phyloP scores from a whole-genome alignment of 2,888 invertebrate species.

The Germaria angustata region DNA sequence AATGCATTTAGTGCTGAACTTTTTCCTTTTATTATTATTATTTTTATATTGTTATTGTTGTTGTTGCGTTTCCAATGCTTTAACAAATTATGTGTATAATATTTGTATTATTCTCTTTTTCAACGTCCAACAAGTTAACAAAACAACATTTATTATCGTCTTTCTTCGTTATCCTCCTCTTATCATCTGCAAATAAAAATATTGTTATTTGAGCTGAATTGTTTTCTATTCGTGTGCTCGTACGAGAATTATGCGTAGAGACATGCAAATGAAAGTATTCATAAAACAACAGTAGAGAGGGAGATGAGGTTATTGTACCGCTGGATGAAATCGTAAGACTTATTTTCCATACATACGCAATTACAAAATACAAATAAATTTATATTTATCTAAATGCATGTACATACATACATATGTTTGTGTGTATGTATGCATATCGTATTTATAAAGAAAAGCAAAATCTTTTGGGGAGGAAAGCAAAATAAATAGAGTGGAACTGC shows the following conservation, averaged over 20 bases:
- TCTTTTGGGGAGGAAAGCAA: no score
- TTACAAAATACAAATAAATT: no score
- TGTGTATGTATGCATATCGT: no score
- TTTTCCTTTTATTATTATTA: no score
- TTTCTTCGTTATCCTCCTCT: slow-evolving; percentile 4
- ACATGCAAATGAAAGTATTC: slow-evolving; percentile 34
- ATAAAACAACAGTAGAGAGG: neutral
- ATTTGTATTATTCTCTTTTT: slow-evolving; percentile 37
- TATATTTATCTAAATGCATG: no score
- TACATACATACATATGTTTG: no score
- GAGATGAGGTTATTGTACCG: neutral
- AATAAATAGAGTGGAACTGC: no score
- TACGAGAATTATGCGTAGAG: slow-evolving; percentile 21
- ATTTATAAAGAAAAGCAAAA: neutral
- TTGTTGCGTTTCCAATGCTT: slow-evolving; percentile 47
- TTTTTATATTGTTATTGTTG: no score
- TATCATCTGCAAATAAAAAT: slow-evolving; percentile 25
- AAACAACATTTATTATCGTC: slow-evolving; percentile 2
- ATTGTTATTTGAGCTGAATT: slow-evolving; percentile 8
- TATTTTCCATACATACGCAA: neutral
- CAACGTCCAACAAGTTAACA: slow-evolving; percentile 11
- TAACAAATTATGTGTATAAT: slow-evolving; percentile 49
- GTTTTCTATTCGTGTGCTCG: neutral
- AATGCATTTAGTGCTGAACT: slow-evolving; percentile 54
- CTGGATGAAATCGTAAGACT: neutral